Percentiles rank a stretch among this genome's conserved stretches.
Evolutionary conservation across 2,888 invertebrate genomes (phyloP).

Genomic region (Drepana falcataria): DNA sequence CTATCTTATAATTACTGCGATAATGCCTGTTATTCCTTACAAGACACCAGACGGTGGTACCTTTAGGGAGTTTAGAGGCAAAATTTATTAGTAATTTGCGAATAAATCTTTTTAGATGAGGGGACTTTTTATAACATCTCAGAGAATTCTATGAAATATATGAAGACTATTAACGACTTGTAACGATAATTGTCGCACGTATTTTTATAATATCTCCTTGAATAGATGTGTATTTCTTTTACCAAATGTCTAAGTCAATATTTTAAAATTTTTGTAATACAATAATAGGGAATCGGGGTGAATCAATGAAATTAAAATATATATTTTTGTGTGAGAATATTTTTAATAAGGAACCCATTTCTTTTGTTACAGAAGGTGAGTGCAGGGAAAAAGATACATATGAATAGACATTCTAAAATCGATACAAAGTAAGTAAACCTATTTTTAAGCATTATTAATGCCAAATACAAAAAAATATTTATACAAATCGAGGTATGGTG

Average conservation of each 20-base stretch:
- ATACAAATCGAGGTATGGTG: too few relatives aligned
- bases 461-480: background rate
- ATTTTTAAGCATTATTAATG: background rate
- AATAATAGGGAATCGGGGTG: slow-evolving; percentile 30
- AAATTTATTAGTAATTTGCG: slow-evolving; percentile 78
- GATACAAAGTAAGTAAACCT: slow-evolving; percentile 6
- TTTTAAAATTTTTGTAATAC: slow-evolving; percentile 40
- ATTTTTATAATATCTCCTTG: slow-evolving; percentile 66
- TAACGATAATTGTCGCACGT: slow-evolving; percentile 79
- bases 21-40: slow-evolving; percentile 9
- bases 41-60: slow-evolving; percentile 8
- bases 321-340: slow-evolving; percentile 38
- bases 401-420: background rate
- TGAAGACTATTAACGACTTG: slow-evolving; percentile 75
- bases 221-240: slow-evolving; percentile 31
- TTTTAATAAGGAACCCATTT: slow-evolving; percentile 37
- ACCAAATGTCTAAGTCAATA: slow-evolving; percentile 30
- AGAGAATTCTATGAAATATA: slow-evolving; percentile 56
- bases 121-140: slow-evolving; percentile 60
- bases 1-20: slow-evolving; percentile 9
- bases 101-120: slow-evolving; percentile 70
- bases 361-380: slow-evolving; percentile 76
- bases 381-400: slow-evolving; percentile 11
- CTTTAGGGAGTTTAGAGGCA: slow-evolving; percentile 38
- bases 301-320: slow-evolving; percentile 22